Evolutionary conservation across 2,113 vertebrate genomes (phyloP), one percentile per base, ranked within the genome.

Genomic region (Acanthochromis polyacanthus): DNA sequence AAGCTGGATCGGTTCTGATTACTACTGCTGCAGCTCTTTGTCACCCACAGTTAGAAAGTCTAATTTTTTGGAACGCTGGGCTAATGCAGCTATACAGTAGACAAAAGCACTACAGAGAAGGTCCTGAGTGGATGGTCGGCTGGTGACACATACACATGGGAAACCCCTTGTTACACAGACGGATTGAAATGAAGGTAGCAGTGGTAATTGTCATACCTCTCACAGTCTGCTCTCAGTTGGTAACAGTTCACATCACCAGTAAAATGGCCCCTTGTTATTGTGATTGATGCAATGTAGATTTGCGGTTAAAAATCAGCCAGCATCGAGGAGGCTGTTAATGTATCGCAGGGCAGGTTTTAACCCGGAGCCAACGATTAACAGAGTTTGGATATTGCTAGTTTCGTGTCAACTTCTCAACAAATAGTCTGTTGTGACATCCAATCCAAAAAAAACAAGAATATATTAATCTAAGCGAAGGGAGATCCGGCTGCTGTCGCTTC

Each of bases 111-210:
- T 68, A 62, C 56, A 83, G 58, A 75, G 77, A 78, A 88, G 58
- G 55, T 87, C 84, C 90, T 89, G 88, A 89, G 86, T 79, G 75
- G 79, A 86, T 71, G 81, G 73, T 69, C 72, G 25, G 75, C 87
- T 82, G 85, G 85, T 86, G 81, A 87, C 67, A 45, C 76, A 70
- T 25, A 83, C 76, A 63, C 74, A 53, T 55, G 46, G 45, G 48
- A 69, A 72, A 75, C 65, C 43, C 43, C 59, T 74, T 53, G 43
- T 71, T 81, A 71, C 36, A 8, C 52, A 78, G 74, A 81, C 73
- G 36, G 64, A 72, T 57, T 60, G 11, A 76, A 65, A 73, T 53
- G 60, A 81, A 53, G 23, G 40, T 14, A 45, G 66, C 52, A 0
- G 1, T 9, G 52, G 57, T 25, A 30, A 66, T 9, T 19, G 40